These are phyloP conservation scores for Miichthys miiuy DNA, from an alignment of 2,797 vertebrate genomes.

Conservation along the genomic window DNA sequence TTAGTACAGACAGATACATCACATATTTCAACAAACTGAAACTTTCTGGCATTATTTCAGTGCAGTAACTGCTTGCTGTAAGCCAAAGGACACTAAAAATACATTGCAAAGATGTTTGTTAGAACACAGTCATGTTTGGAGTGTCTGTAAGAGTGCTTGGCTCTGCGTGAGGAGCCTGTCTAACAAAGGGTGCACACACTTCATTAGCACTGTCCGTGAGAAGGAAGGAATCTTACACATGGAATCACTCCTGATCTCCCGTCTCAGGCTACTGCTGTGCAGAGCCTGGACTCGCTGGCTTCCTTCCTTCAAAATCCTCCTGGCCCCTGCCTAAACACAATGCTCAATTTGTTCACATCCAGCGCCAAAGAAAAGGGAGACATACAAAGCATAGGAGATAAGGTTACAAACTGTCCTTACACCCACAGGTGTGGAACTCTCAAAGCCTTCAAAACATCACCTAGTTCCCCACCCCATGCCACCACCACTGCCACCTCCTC, in stretches of 20 bases:
- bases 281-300: conserved; percentile 69
- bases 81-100: not conserved
- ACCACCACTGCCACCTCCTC: conserved; percentile 1
- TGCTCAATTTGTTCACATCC: conserved; percentile 89
- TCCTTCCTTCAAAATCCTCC: conserved; percentile 80
- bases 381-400: conserved; percentile 84
- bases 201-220: conserved; percentile 83
- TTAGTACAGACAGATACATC: not conserved
- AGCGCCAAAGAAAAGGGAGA: conserved; percentile 85
- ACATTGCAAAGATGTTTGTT: conserved; percentile 20
- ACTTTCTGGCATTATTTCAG: not conserved
- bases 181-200: conserved; percentile 82
- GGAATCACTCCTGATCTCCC: conserved; percentile 80
- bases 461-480: conserved; percentile 39
- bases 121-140: conserved; percentile 33
- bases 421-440: conserved; percentile 87
- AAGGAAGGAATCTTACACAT: conserved; percentile 82
- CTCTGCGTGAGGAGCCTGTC: conserved; percentile 56
- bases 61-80: conserved; percentile 18
- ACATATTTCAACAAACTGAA: conserved; percentile 18
- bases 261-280: conserved; percentile 81
- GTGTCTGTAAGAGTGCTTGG: conserved; percentile 50
- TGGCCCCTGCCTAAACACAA: conserved; percentile 82
- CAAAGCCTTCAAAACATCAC: conserved; percentile 77
- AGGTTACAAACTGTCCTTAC: conserved; percentile 89